Conservation (phyloP, 1,140 invertebrate genomes). For the Hypothenemus hampei region DNA sequence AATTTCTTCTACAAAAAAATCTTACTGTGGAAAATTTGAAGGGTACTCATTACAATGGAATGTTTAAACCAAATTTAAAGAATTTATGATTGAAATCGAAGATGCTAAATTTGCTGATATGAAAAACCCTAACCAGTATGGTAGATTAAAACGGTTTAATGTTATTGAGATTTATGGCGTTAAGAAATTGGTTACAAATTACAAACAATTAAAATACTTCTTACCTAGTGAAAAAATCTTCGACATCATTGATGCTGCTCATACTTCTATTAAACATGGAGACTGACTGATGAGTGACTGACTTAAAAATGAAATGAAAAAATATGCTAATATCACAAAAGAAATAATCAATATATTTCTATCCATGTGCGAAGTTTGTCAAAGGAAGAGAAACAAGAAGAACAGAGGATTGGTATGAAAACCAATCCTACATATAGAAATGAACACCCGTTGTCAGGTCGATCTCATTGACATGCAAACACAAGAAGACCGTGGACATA, state of each 20-base stretch:
- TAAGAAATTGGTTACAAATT: not conserved
- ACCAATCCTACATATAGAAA: conserved; percentile 38
- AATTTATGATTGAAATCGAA: not conserved
- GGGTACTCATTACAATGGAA: too few species aligned
- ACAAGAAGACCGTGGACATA: conserved; percentile 42
- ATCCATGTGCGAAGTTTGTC: conserved; percentile 33
- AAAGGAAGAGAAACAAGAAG: conserved; percentile 26
- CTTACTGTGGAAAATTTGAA: too few species aligned
- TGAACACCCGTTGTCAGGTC: conserved; percentile 46
- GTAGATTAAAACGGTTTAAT: not conserved
- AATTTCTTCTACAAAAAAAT: too few species aligned
- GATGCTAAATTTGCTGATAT: not conserved
- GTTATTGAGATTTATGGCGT: not conserved
- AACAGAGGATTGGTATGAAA: conserved; percentile 39
- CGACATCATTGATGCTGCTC: conserved; percentile 3
- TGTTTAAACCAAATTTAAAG: too few species aligned
- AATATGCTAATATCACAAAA: conserved; percentile 12
- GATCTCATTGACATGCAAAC: conserved; percentile 49
- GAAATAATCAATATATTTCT: conserved; percentile 21
- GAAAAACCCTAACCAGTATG: not conserved
- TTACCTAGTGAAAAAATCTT: not conserved
- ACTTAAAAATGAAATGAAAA: not conserved
- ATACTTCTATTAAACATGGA: not conserved
- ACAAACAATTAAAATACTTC: not conserved
- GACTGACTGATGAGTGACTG: conserved; percentile 1